Percentiles rank a stretch among this genome's conserved stretches.
These are phyloP conservation scores for Drosophila serrata DNA, from an alignment of 1,140 invertebrate genomes.

Conservation along the genomic window DNA sequence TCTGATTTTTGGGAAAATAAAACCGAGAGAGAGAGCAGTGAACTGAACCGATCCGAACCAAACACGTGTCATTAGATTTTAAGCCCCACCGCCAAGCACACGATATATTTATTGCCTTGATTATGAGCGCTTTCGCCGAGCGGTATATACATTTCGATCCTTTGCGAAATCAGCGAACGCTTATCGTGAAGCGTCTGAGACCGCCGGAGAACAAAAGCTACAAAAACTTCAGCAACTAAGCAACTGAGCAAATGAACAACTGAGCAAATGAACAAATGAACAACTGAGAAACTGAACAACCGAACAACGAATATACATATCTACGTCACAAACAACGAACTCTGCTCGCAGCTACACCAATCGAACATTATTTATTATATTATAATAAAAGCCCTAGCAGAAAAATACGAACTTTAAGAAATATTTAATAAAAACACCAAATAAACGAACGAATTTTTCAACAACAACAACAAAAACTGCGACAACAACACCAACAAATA, in stretches of 20 bases:
- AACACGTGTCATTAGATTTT: conserved; percentile 46
- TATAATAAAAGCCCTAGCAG: conserved; percentile 44
- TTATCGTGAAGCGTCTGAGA: conserved; percentile 70
- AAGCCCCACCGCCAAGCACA: conserved; percentile 19
- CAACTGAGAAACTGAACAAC: conserved; percentile 8
- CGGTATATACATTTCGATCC: conserved; percentile 66
- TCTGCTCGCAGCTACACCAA: conserved; percentile 48
- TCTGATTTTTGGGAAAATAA: conserved; percentile 10
- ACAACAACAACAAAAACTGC: conserved; percentile 35
- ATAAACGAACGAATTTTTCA: conserved; percentile 71
- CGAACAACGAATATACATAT: conserved; percentile 29
- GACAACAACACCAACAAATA: conserved; percentile 30
- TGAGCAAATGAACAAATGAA: conserved; percentile 5
- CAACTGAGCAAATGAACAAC: not conserved
- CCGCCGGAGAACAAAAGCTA: conserved; percentile 58
- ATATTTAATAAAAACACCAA: conserved; percentile 30
- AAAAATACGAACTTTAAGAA: conserved; percentile 34
- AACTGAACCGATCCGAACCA: conserved; percentile 12
- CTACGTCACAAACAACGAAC: conserved; percentile 49
- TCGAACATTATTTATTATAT: conserved; percentile 50
- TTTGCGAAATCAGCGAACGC: conserved; percentile 73
- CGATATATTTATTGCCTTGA: conserved; percentile 53
- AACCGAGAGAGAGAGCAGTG: conserved; percentile 1
- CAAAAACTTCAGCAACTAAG: not conserved
- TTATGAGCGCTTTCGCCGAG: conserved; percentile 69